Percentiles rank a stretch among this genome's conserved stretches.
phyloP scores from a whole-genome alignment of 2,888 invertebrate species.

The Mongoloraphidia duomilia region DNA sequence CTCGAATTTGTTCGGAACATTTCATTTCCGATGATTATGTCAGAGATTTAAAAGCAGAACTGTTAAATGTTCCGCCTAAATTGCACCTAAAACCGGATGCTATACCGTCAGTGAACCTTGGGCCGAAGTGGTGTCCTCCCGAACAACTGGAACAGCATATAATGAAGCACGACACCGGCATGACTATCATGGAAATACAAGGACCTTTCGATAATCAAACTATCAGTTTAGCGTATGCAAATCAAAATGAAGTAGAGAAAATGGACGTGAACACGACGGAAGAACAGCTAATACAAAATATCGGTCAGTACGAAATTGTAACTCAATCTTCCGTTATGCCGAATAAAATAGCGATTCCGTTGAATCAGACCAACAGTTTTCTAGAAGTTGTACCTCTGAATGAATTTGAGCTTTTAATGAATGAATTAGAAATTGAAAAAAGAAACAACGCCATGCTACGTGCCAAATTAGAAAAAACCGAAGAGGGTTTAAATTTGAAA shows the following conservation, averaged over 20 bases:
- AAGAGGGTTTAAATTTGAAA: background rate
- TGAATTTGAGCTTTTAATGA: background rate
- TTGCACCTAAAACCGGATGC: background rate
- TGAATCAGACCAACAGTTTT: background rate
- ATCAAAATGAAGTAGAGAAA: background rate
- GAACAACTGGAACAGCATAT: no score
- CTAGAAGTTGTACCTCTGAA: background rate
- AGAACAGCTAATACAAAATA: background rate
- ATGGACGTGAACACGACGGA: background rate
- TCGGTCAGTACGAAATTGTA: background rate
- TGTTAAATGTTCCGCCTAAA: background rate
- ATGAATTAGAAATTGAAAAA: background rate
- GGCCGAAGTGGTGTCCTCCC: background rate
- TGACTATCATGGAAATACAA: no score
- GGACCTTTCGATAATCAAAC: no score
- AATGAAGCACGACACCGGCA: no score
- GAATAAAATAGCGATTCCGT: background rate
- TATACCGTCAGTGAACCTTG: background rate
- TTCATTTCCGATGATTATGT: background rate
- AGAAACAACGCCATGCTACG: background rate
- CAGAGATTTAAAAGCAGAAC: background rate
- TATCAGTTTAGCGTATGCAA: background rate
- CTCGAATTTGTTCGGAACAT: background rate
- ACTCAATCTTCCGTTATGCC: background rate
- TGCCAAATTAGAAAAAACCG: background rate